Conservation (phyloP, 2,888 invertebrate species). For the Thysanoteuthis rhombus region DNA sequence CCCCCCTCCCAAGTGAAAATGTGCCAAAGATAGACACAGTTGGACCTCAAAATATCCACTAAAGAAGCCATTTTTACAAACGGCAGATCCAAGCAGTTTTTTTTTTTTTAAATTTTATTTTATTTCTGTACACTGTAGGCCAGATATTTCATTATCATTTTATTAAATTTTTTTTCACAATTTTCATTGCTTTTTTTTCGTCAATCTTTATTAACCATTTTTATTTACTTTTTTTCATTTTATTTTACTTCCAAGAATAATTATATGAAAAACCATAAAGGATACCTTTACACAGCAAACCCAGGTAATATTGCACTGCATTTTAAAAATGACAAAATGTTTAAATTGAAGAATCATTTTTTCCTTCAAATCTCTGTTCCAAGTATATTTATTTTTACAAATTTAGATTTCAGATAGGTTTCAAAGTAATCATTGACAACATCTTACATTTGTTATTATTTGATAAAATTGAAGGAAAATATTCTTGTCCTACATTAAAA, state of each 20-base stretch:
- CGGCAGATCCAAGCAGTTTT: neutral
- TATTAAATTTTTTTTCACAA: neutral
- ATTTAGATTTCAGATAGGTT: neutral
- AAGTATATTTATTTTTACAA: neutral
- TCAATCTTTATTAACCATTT: neutral
- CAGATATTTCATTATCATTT: neutral
- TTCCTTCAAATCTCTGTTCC: constrained; percentile 12
- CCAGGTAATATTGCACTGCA: neutral
- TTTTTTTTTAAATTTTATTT: too few species aligned
- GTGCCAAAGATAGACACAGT: neutral
- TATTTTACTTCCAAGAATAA: neutral
- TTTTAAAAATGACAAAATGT: neutral
- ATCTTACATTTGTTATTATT: neutral
- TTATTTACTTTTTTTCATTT: neutral
- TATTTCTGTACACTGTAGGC: neutral
- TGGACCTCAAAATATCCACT: neutral
- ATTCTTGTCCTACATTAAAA: neutral
- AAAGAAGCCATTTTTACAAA: neutral
- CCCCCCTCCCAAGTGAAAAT: neutral
- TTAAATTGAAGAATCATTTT: neutral
- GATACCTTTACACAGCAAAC: neutral
- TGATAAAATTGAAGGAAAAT: neutral
- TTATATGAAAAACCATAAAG: neutral
- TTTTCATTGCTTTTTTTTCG: neutral
- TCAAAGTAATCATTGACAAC: neutral